Conservation (phyloP, 1,140 invertebrate species). For the Orchesella cincta region DNA sequence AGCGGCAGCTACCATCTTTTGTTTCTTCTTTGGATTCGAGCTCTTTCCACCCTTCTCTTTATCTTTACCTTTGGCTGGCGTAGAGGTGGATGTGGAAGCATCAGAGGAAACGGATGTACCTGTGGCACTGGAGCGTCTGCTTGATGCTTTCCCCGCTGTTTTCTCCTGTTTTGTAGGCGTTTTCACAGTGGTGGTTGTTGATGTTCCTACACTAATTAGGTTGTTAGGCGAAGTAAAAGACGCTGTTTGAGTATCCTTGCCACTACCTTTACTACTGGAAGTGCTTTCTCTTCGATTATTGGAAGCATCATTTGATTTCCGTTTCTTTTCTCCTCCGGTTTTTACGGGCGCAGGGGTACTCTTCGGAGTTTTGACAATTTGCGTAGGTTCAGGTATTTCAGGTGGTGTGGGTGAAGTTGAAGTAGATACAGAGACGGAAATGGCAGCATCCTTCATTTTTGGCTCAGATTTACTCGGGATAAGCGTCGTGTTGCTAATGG, state of each 20-base stretch:
- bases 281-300: constrained; percentile 35
- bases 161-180: constrained; percentile 7
- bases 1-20: background rate
- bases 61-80: too few relatives aligned
- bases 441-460: background rate
- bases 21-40: constrained; percentile 16
- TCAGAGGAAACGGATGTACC: background rate
- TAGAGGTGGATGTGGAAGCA: background rate
- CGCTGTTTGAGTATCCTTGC: background rate
- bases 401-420: constrained; percentile 24
- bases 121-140: background rate
- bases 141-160: constrained; percentile 1
- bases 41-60: background rate
- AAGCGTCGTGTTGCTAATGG: background rate
- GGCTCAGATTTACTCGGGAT: background rate
- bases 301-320: constrained; percentile 10
- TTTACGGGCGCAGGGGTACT: background rate
- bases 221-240: background rate
- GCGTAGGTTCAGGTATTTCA: background rate
- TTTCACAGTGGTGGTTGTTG: background rate
- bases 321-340: background rate
- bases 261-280: constrained; percentile 11
- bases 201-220: background rate
- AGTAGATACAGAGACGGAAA: constrained; percentile 1
- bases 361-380: background rate